A percentile compares a stretch with the other conserved stretches of the same genome.
phyloP scores from a whole-genome alignment of 2,113 vertebrate species.

The Struthio camelus region DNA sequence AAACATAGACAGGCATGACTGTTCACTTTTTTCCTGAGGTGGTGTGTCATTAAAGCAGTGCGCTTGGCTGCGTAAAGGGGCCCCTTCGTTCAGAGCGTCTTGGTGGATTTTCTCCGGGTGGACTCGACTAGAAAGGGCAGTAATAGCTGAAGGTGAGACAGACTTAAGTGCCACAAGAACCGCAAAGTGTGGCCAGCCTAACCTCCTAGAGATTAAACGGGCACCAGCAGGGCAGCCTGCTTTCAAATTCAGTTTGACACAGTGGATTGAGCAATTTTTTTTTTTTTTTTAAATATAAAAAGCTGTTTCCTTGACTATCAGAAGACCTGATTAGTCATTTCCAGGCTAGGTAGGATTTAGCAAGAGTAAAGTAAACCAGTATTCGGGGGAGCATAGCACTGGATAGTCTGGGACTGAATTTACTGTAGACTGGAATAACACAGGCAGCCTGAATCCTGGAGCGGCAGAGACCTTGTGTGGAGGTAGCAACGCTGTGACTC shows the following conservation, averaged over 20 bases:
- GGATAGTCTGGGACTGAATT: background rate
- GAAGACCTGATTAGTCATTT: background rate
- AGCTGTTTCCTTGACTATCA: background rate
- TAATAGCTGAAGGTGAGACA: background rate
- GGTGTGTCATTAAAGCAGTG: background rate
- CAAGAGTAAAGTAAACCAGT: background rate
- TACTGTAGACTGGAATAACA: background rate
- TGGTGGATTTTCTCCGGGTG: rapidly evolving
- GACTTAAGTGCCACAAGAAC: background rate
- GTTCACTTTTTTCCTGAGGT: background rate
- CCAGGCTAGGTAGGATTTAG: background rate
- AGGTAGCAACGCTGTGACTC: background rate
- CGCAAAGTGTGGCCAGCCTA: rapidly evolving
- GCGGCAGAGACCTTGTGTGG: background rate
- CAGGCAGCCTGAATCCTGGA: background rate
- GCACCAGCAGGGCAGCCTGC: background rate
- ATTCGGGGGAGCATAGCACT: background rate
- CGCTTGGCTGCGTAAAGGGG: background rate
- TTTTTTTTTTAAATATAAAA: too few relatives aligned
- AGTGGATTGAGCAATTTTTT: constrained; percentile 9
- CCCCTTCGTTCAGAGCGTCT: background rate
- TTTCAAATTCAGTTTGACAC: background rate
- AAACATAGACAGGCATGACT: background rate
- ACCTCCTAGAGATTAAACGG: background rate
- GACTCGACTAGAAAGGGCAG: background rate